Evolutionary conservation across 2,113 vertebrate genomes (phyloP).

Genomic region (Dicerorhinus sumatrensis): DNA sequence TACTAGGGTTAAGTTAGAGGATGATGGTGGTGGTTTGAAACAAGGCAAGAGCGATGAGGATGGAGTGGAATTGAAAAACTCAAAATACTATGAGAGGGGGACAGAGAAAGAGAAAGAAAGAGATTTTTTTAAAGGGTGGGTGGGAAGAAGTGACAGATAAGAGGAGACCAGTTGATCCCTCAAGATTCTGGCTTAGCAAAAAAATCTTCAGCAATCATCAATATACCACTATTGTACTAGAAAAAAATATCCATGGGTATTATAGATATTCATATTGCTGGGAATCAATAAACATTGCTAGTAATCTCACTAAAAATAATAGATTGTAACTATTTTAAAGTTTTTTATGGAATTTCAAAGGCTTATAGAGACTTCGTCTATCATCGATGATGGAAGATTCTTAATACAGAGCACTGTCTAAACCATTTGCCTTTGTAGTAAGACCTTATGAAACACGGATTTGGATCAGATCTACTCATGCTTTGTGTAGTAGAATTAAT

Average conservation of each 20-base stretch:
- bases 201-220: neutral
- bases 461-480: neutral
- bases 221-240: neutral
- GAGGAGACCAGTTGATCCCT: neutral
- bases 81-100: neutral
- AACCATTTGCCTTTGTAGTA: neutral
- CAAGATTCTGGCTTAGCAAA: neutral
- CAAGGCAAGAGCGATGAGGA: neutral
- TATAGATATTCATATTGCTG: neutral
- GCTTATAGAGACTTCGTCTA: neutral
- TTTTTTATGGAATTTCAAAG: neutral
- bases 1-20: neutral
- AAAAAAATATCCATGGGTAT: neutral
- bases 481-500: neutral
- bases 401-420: neutral
- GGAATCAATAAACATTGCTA: neutral
- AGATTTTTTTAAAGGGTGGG: neutral
- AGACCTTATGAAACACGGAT: neutral
- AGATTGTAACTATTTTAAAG: neutral
- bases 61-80: neutral
- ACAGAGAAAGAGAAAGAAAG: neutral
- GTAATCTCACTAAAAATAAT: neutral
- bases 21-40: neutral
- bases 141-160: neutral
- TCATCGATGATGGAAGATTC: neutral